Conservation (phyloP, 2,888 invertebrate species). For the Drosophila kanekoi region DNA sequence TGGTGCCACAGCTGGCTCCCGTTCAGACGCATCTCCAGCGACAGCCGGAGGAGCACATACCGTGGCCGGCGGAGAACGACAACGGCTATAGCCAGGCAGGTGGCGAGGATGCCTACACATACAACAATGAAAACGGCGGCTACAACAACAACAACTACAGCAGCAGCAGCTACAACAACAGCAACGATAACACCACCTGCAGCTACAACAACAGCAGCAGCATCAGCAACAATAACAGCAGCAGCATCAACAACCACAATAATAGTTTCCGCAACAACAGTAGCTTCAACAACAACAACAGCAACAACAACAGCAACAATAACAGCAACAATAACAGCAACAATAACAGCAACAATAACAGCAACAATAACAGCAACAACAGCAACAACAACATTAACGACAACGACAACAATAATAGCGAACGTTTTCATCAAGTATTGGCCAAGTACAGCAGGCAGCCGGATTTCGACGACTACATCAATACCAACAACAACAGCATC, state of each 20-base stretch:
- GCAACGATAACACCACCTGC: background rate
- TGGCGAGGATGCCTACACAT: constrained; percentile 14
- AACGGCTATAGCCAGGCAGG: background rate
- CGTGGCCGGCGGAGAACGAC: background rate
- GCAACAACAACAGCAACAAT: background rate
- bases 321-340: background rate
- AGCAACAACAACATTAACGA: background rate
- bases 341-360: background rate
- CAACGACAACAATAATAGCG: background rate
- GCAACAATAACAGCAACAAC: background rate
- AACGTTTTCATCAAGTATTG: constrained; percentile 10
- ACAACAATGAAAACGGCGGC: background rate
- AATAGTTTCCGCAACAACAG: too few relatives aligned
- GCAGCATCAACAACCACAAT: background rate
- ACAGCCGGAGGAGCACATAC: background rate
- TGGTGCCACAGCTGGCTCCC: background rate
- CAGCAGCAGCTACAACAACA: background rate
- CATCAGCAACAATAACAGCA: background rate
- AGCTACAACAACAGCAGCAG: background rate
- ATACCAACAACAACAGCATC: background rate
- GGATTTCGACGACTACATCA: background rate
- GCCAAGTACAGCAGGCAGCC: constrained; percentile 22
- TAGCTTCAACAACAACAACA: too few relatives aligned
- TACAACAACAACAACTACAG: background rate
- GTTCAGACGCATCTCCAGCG: background rate